These are phyloP conservation scores for Atherinomorus stipes DNA, from an alignment of 2,113 vertebrate genomes.

Conservation along the genomic window DNA sequence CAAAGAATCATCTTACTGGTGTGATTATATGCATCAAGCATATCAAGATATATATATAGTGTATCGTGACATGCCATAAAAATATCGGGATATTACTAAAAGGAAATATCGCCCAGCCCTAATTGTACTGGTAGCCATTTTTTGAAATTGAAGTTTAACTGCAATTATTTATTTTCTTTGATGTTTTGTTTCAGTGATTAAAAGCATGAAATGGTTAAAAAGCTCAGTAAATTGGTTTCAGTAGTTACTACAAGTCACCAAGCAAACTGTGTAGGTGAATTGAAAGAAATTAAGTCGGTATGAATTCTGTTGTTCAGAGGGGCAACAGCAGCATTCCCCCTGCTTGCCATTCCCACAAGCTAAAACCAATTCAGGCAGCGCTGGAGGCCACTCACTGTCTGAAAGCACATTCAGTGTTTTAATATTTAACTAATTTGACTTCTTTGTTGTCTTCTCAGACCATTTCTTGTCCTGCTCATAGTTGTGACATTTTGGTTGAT, in stretches of 20 bases:
- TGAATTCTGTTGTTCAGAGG: not conserved
- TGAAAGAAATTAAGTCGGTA: not conserved
- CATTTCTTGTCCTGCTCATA: conserved; percentile 99
- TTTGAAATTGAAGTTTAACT: too few species aligned
- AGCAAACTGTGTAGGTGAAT: not conserved
- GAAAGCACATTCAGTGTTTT: not conserved
- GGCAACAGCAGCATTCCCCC: not conserved
- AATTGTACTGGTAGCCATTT: too few species aligned
- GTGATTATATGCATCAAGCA: too few species aligned
- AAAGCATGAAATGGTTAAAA: too few species aligned
- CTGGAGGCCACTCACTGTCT: not conserved
- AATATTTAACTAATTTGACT: conserved; percentile 19
- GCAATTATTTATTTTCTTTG: too few species aligned
- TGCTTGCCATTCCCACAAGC: not conserved
- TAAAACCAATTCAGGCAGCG: not conserved
- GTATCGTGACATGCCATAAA: too few species aligned
- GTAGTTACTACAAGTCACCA: not conserved
- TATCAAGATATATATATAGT: too few species aligned
- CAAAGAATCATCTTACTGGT: too few species aligned
- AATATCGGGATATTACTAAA: too few species aligned
- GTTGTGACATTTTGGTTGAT: conserved; percentile 99
- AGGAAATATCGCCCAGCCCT: too few species aligned
- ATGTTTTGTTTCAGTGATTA: too few species aligned
- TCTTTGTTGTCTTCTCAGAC: conserved; percentile 84
- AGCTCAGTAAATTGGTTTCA: not conserved